phyloP scores from a whole-genome alignment of 2,113 vertebrate species.

The Campylorhamphus procurvoides region DNA sequence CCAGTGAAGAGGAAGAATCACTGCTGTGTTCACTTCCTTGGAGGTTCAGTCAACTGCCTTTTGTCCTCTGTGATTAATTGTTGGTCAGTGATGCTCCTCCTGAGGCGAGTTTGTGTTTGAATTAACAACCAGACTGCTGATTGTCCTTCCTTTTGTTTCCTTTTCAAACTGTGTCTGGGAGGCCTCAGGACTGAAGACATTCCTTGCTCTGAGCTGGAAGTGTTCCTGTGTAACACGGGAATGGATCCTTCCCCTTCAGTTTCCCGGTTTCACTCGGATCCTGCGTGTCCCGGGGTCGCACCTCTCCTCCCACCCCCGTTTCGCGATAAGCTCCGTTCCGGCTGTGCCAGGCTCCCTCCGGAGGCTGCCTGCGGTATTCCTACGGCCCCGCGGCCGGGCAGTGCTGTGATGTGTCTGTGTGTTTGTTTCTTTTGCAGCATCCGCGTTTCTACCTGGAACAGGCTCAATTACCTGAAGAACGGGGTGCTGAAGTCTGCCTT shows the following conservation, averaged over 20 bases:
- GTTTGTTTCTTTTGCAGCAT: conserved; percentile 79
- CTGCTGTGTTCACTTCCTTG: neutral
- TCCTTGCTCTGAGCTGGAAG: neutral
- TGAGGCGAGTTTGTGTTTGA: neutral
- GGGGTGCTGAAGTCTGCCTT: conserved; percentile 89
- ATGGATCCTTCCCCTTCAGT: neutral
- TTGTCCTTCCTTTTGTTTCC: neutral
- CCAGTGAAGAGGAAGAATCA: neutral
- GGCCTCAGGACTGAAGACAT: no score
- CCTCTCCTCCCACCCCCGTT: neutral
- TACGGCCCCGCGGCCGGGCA: neutral
- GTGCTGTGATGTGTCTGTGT: neutral
- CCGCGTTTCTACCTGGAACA: conserved; percentile 96
- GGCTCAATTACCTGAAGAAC: conserved; percentile 88
- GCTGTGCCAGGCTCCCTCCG: neutral
- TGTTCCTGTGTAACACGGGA: neutral
- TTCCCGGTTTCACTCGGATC: neutral
- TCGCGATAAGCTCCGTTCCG: neutral
- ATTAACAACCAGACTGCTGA: neutral
- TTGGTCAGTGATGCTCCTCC: neutral
- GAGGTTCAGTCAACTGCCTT: neutral
- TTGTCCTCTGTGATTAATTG: neutral
- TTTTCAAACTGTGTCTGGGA: neutral
- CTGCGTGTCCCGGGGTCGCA: neutral
- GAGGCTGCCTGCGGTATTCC: neutral